phyloP scores from a whole-genome alignment of 1,140 invertebrate genomes.

The Carposina sasakii region DNA sequence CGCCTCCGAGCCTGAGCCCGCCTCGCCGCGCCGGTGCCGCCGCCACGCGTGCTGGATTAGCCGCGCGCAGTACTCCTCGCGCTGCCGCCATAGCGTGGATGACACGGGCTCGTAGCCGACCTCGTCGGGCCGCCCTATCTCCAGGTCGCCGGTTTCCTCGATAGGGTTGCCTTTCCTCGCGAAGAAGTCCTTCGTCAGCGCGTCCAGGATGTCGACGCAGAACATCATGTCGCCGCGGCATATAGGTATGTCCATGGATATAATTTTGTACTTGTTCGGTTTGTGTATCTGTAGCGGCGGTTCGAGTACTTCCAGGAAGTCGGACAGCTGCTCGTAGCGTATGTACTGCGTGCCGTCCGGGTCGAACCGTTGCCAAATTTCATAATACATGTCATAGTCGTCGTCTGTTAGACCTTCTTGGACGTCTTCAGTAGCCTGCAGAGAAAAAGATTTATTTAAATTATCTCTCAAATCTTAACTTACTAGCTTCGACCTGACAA shows the following conservation, averaged over 20 bases:
- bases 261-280: constrained; percentile 98
- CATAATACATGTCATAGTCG: constrained; percentile 99
- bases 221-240: constrained; percentile 97
- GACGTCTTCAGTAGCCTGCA: constrained; percentile 94
- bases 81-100: constrained; percentile 93
- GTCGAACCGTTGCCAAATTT: constrained; percentile 99
- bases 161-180: constrained; percentile 94
- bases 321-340: constrained; percentile 91
- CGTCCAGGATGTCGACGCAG: constrained; percentile 98
- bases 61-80: constrained; percentile 95
- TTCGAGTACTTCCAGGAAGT: constrained; percentile 95
- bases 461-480: too few relatives aligned
- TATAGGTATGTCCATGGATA: constrained; percentile 98
- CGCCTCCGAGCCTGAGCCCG: constrained; percentile 84
- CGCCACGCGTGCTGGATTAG: constrained; percentile 96
- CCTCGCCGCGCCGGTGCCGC: constrained; percentile 81
- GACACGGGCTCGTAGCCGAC: constrained; percentile 93
- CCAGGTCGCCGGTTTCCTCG: constrained; percentile 89
- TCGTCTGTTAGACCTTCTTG: constrained; percentile 98
- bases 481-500: too few relatives aligned
- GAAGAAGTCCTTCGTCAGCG: constrained; percentile 96
- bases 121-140: constrained; percentile 87
- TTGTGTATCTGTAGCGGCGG: constrained; percentile 96
- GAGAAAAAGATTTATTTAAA: constrained; percentile 18
- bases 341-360: constrained; percentile 98